Evolutionary conservation across 2,888 invertebrate genomes (phyloP).

Genomic region (Tetranychus piercei): DNA sequence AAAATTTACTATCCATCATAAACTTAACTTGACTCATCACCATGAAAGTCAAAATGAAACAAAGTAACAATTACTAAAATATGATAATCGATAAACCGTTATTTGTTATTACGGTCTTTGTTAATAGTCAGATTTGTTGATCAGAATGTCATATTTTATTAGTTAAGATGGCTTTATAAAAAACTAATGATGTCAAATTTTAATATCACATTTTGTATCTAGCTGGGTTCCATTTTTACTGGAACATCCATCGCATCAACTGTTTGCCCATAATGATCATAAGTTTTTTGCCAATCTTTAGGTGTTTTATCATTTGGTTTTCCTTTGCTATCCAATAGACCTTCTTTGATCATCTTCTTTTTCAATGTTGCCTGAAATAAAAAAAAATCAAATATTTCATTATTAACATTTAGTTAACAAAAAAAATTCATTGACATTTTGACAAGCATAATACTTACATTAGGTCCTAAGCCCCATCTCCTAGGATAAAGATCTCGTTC

Average conservation of each 20-base stretch:
- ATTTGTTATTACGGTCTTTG: too few relatives aligned
- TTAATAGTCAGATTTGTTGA: too few relatives aligned
- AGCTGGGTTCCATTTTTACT: not conserved
- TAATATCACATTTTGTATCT: slow-evolving; percentile 18
- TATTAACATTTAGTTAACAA: slow-evolving; percentile 56
- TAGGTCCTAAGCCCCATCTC: slow-evolving; percentile 94
- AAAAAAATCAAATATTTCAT: slow-evolving; percentile 42
- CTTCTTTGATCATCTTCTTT: slow-evolving; percentile 69
- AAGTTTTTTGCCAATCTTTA: slow-evolving; percentile 61
- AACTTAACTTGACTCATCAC: slow-evolving; percentile 9
- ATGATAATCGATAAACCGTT: too few relatives aligned
- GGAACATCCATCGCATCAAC: not conserved
- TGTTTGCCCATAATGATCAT: slow-evolving; percentile 30
- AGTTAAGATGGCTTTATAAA: too few relatives aligned
- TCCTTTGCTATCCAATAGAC: slow-evolving; percentile 81
- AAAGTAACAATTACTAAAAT: too few relatives aligned
- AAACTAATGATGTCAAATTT: too few relatives aligned
- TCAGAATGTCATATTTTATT: too few relatives aligned
- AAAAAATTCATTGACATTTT: slow-evolving; percentile 55
- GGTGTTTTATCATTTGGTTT: slow-evolving; percentile 94
- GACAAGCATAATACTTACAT: slow-evolving; percentile 45
- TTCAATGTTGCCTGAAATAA: slow-evolving; percentile 53
- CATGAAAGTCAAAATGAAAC: too few relatives aligned
- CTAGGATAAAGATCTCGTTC: slow-evolving; percentile 93
- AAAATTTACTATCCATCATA: not conserved